Evolutionary conservation across 2,888 invertebrate genomes (phyloP), one percentile per base, ranked within the genome.

Genomic region (Drosophila birchii): DNA sequence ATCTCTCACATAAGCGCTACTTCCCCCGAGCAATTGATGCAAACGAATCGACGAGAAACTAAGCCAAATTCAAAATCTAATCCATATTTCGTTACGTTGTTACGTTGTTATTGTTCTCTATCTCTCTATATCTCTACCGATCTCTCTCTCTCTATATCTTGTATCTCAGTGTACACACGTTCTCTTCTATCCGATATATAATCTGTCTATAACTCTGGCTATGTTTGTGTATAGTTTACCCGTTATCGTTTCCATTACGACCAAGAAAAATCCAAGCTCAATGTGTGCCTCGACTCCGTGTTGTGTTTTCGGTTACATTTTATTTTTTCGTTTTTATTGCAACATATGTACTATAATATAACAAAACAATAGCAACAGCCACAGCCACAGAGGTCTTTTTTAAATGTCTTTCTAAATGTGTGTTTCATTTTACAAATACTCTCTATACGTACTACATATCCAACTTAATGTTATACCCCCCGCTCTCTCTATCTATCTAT

Each of bases 321-420:
- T 45, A 58, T 55, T 67, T 67, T n/a, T 32, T 54, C 16, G 39
- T 62, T 73, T 73, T 75, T 70, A 38, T 43, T 70, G 70, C 71
- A 80, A 78, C 75, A 67, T 79, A 67, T 79, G 78, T 77, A 76
- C 55, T 78, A 79, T 67, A 75, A 23, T 44, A 44, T 62, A 49
- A 49, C 7, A 34, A 51, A 51, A 51, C 16, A 60, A 55, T 66
- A 55, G 56, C 75, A 58, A 73, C 32, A 51, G 49, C 51, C 14
- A 34, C 51, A 51, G 51, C 51, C 51, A 51, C 62, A 70, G 63
- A 82, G 66, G 61, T 71, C 29, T 29, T 29, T 68, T 59, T 59
- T 84, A 79, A 79, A 54, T 69, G 60, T 87, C 67, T 81, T 76
- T 84, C 88, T 86, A 81, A 83, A 49, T 88, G 88, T 84, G 81